Base-by-base conservation (phyloP, 2,888 invertebrate species). In the Hirtodrosophila histrioides region DNA sequence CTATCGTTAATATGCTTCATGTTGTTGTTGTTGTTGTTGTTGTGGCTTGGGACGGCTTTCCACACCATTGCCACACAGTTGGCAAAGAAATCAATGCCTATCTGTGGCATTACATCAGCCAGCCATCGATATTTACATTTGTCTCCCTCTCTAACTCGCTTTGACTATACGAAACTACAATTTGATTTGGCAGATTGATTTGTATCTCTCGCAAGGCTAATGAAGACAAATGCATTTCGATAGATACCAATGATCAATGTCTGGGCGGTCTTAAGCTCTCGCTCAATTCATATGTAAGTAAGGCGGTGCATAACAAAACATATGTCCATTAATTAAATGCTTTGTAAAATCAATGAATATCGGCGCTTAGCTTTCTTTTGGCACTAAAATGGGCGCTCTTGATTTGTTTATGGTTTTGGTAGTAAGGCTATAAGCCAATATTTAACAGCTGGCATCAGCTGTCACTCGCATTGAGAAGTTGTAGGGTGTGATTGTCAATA, bases 71-170 rank as follows among this genome's bases (percentile, higher is more conserved):
- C 74, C 74, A 76, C 72, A 76, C 68, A 71, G 68, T 75, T 76
- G 72, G 74, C 74, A 67, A 74, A 60, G 67, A 76, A 74, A 74
- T 56, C 67, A 67, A 67, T 62, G 72, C 53, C 77, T 83, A 80
- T 86, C 80, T 62, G 35, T 40, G 46, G 84, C 75, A 71, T 86
- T 88, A 83, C 84, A 88, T 84, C 84, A 88, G 80, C 45, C 58
- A 41, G 48, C 49, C 43, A 65, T 54, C 70, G 60, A 46, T 79
- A 86, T 86, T 79, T 86, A 75, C 72, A 77, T 86, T 53, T 50
- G 17, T 63, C 35, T 29, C 31, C 37, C 23, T 17, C 40, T n/a
- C 29, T 43, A 8, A 33, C 17, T 29, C 41, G 3, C 11, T 48
- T 12, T 11, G 10, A 17, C 17, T 24, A 24, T n/a, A 6, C 11